A percentile compares a stretch with the other conserved stretches of the same genome.
Conservation (phyloP, 2,113 vertebrate species). For the Gymnocephalus cernua region DNA sequence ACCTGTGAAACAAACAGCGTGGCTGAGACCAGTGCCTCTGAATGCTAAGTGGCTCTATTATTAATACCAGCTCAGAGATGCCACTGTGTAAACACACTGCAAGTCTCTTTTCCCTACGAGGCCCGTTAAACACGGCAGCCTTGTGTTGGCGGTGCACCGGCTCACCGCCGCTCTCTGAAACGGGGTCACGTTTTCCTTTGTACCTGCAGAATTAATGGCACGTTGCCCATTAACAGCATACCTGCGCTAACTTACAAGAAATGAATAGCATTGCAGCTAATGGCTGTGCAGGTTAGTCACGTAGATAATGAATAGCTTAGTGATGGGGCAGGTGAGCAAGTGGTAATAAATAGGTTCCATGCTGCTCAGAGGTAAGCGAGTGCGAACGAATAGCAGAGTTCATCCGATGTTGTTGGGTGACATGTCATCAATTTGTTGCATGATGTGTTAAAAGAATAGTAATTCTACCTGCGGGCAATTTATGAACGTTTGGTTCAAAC, state of each 20-base stretch:
- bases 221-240: conserved; percentile 43
- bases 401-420: conserved; percentile 7
- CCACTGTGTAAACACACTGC: conserved; percentile 78
- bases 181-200: conserved; percentile 70
- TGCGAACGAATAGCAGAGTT: conserved; percentile 28
- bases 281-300: conserved; percentile 59
- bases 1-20: conserved; percentile 86
- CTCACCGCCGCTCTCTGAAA: conserved; percentile 49
- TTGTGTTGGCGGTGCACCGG: conserved; percentile 28
- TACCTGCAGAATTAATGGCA: conserved; percentile 74
- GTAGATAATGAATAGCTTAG: conserved; percentile 65
- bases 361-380: conserved; percentile 12
- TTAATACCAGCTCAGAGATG: conserved; percentile 80
- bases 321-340: conserved; percentile 53
- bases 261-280: conserved; percentile 61
- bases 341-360: conserved; percentile 39
- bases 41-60: conserved; percentile 84
- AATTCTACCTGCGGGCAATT: not conserved
- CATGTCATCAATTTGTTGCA: conserved; percentile 9
- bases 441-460: not conserved
- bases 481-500: not conserved
- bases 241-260: conserved; percentile 60
- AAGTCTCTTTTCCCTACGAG: conserved; percentile 61
- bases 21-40: conserved; percentile 72
- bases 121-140: conserved; percentile 57